Conservation (phyloP, 2,797 vertebrate species). For the Hydrocynus forskahlii region DNA sequence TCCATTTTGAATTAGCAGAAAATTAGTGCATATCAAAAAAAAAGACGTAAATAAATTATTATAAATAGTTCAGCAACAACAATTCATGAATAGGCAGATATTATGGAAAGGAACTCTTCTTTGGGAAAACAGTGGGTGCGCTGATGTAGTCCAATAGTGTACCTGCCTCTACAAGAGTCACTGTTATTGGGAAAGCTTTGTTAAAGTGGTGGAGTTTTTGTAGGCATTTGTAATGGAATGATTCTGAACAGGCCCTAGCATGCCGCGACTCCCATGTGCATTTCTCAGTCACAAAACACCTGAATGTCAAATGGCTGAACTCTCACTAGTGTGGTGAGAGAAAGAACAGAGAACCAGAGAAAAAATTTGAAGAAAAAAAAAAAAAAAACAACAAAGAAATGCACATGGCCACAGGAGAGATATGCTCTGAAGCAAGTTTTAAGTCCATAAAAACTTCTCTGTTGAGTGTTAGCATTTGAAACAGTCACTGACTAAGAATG, state of each 20-base stretch:
- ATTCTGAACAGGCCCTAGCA: conserved; percentile 71
- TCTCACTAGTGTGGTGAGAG: conserved; percentile 16
- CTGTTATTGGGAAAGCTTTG: conserved; percentile 43
- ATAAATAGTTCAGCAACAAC: neutral
- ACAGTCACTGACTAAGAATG: conserved; percentile 53
- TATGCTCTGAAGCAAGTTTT: conserved; percentile 59
- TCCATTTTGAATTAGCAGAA: conserved; percentile 15
- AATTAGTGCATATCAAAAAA: neutral
- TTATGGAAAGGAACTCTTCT: neutral
- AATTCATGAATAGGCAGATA: neutral
- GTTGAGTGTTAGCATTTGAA: conserved; percentile 74
- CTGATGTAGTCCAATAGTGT: conserved; percentile 12
- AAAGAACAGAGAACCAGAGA: conserved; percentile 23
- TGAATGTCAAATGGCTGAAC: conserved; percentile 52
- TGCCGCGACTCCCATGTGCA: conserved; percentile 58
- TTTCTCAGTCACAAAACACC: conserved; percentile 61
- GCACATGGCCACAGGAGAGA: conserved; percentile 50
- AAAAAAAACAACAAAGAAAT: conserved; percentile 13
- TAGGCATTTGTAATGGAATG: conserved; percentile 68
- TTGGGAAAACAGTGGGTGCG: neutral
- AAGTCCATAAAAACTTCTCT: conserved; percentile 59
- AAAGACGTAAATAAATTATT: neutral
- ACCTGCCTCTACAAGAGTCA: conserved; percentile 46
- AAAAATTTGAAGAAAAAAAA: neutral
- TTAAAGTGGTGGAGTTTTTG: conserved; percentile 59